Percentiles rank a stretch among this genome's conserved stretches.
Evolutionary conservation across 2,888 invertebrate species (phyloP).

Genomic region (Diarsia rubi): DNA sequence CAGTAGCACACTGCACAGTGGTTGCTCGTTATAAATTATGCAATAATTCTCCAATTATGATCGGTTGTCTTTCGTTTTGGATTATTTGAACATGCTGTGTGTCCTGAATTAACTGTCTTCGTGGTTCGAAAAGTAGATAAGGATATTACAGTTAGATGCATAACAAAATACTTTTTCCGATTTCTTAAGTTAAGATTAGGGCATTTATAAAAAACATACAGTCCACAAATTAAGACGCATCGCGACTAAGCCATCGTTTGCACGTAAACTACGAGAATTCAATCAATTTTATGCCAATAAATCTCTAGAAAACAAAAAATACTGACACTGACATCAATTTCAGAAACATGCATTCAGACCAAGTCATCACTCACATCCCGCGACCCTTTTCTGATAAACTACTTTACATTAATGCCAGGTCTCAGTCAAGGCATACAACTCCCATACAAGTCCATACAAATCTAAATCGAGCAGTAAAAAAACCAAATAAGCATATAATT

Average conservation of each 20-base stretch:
- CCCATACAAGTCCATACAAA: conserved; percentile 38
- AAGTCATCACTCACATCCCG: conserved; percentile 12
- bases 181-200: no score
- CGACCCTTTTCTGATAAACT: conserved; percentile 9
- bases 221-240: conserved; percentile 9
- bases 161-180: neutral
- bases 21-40: conserved; percentile 38
- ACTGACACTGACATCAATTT: conserved; percentile 33
- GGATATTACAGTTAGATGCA: neutral
- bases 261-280: neutral
- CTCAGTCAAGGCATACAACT: conserved; percentile 53
- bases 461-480: conserved; percentile 33
- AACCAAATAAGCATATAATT: conserved; percentile 39
- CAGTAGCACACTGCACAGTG: conserved; percentile 48
- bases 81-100: conserved; percentile 23
- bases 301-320: neutral
- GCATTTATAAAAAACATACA: neutral
- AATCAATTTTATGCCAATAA: neutral
- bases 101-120: conserved; percentile 10
- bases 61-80: conserved; percentile 24
- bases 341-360: conserved; percentile 4
- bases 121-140: neutral
- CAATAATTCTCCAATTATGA: conserved; percentile 48
- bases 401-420: conserved; percentile 25
- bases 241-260: neutral